phyloP scores from a whole-genome alignment of 2,113 vertebrate species.

The Sinocyclocheilus maitianheensis region DNA sequence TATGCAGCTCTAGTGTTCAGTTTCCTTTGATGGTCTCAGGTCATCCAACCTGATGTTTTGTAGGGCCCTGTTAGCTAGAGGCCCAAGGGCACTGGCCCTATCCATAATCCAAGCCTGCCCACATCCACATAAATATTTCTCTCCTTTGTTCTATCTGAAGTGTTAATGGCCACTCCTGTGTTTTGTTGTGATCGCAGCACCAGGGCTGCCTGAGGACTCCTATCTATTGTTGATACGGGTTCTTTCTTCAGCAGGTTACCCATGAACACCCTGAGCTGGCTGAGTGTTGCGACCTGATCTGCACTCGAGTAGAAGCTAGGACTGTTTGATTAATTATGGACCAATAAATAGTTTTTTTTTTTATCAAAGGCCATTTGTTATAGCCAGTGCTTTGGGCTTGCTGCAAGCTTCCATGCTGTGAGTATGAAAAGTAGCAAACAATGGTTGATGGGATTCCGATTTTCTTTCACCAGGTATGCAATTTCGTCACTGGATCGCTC shows the following conservation, averaged over 20 bases:
- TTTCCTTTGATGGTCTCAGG: not conserved
- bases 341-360: conserved; percentile 10
- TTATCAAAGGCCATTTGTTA: conserved; percentile 22
- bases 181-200: conserved; percentile 37
- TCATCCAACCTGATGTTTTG: not conserved
- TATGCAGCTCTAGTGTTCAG: not conserved
- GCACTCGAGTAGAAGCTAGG: not conserved
- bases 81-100: not conserved
- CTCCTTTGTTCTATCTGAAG: conserved; percentile 31
- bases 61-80: not conserved
- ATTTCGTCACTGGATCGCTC: conserved; percentile 92
- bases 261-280: not conserved
- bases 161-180: conserved; percentile 27
- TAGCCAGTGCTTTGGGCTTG: not conserved
- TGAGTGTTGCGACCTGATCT: conserved; percentile 13
- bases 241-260: conserved; percentile 34
- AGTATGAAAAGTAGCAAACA: not conserved
- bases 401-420: not conserved
- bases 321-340: conserved; percentile 34
- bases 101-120: conserved; percentile 3
- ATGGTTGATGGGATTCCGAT: not conserved
- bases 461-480: conserved; percentile 82
- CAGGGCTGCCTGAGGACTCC: conserved; percentile 36
- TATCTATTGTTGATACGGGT: conserved; percentile 43
- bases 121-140: conserved; percentile 36